Conservation (phyloP, 2,113 vertebrate genomes). For the Terrapene triunguis region DNA sequence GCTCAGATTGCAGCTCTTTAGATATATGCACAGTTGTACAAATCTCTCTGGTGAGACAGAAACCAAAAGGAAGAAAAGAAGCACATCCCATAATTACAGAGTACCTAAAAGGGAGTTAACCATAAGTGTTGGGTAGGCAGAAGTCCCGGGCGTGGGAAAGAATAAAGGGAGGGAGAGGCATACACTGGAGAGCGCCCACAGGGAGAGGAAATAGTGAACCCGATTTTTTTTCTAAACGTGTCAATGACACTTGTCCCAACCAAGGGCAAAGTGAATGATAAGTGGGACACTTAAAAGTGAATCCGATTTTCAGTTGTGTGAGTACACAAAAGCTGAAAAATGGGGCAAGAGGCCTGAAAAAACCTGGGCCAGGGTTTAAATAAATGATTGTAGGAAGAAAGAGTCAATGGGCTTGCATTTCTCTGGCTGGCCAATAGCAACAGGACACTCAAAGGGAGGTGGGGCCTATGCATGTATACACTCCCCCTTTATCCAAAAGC, state of each 20-base stretch:
- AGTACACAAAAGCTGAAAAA: neutral
- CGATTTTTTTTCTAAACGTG: neutral
- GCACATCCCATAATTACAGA: neutral
- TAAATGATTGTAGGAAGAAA: neutral
- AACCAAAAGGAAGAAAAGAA: neutral
- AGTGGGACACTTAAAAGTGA: neutral
- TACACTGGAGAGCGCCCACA: neutral
- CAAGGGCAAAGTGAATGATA: neutral
- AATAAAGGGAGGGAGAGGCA: too few species aligned
- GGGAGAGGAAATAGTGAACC: neutral
- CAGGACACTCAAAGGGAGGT: too few species aligned
- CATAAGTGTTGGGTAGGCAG: too few species aligned
- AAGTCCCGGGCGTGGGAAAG: neutral
- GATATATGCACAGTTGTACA: neutral
- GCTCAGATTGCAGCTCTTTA: neutral
- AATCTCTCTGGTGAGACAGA: neutral
- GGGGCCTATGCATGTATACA: too few species aligned
- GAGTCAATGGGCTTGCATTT: neutral
- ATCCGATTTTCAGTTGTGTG: neutral
- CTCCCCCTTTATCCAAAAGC: too few species aligned
- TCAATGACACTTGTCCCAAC: neutral
- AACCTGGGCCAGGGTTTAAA: neutral
- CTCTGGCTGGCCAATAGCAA: neutral
- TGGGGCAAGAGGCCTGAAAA: neutral
- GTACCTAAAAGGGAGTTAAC: neutral